Evolutionary conservation across 2,797 vertebrate genomes (phyloP).

Genomic region (Urocyon cinereoargenteus): DNA sequence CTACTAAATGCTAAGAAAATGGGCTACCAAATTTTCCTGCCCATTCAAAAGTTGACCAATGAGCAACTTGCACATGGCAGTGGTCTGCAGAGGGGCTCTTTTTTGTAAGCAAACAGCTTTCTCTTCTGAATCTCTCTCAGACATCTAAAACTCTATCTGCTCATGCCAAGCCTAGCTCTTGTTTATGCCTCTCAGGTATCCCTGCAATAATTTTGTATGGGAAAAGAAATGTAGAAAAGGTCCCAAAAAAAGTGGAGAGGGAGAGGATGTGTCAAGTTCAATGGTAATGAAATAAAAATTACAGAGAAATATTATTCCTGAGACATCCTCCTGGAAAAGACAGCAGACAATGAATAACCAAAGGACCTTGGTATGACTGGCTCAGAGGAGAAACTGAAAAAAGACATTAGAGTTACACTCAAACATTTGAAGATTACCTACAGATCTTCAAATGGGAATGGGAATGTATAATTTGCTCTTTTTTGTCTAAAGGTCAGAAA

Average conservation of each 20-base stretch:
- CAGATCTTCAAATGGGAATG: too few relatives aligned
- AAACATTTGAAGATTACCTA: background rate
- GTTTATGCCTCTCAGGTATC: background rate
- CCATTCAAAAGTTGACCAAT: background rate
- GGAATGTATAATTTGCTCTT: background rate
- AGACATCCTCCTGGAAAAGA: background rate
- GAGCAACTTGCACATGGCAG: background rate
- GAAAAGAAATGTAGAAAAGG: background rate
- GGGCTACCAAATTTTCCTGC: background rate
- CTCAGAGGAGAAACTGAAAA: background rate
- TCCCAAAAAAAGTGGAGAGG: background rate
- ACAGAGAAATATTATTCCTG: background rate
- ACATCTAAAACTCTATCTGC: background rate
- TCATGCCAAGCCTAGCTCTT: background rate
- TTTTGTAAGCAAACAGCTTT: background rate
- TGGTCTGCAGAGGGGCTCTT: background rate
- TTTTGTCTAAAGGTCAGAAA: background rate
- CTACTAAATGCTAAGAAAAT: slow-evolving; percentile 43
- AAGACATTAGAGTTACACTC: background rate
- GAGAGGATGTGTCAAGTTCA: background rate
- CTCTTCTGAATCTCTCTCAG: background rate
- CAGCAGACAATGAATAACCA: background rate
- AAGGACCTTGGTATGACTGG: background rate
- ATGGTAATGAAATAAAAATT: background rate
- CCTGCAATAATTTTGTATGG: background rate